A percentile compares a stretch with the other conserved stretches of the same genome.
Conservation (phyloP, 2,888 invertebrate genomes). For the Tetranychus truncatus region DNA sequence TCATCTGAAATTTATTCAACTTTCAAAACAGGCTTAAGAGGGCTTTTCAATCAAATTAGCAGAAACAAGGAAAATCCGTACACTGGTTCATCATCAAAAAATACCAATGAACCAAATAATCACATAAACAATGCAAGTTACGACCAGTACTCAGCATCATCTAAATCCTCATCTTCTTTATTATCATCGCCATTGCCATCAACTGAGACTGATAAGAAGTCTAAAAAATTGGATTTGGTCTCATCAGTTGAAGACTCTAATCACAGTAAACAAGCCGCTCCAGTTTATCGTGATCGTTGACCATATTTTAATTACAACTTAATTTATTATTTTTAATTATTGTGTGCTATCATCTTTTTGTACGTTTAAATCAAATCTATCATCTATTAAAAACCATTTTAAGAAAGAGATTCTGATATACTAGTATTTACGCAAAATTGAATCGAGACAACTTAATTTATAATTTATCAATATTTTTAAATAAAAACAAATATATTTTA, state of each 20-base stretch:
- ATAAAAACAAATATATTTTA: no score
- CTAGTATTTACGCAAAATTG: no score
- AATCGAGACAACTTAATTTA: no score
- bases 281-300: background rate
- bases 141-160: background rate
- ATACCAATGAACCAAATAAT: background rate
- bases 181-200: background rate
- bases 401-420: no score
- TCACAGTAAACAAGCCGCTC: background rate
- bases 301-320: background rate
- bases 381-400: no score
- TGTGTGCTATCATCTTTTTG: no score
- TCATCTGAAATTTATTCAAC: background rate
- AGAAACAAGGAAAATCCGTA: slow-evolving; percentile 1
- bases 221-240: no score
- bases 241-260: no score
- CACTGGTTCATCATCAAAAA: background rate
- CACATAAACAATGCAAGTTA: background rate
- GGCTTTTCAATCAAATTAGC: background rate
- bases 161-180: background rate
- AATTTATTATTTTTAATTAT: background rate
- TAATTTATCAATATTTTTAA: no score
- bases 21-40: slow-evolving; percentile 3
- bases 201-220: background rate
- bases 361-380: no score